These are phyloP conservation scores for Unio pictorum DNA, from an alignment of 2,888 invertebrate species.

Conservation along the genomic window DNA sequence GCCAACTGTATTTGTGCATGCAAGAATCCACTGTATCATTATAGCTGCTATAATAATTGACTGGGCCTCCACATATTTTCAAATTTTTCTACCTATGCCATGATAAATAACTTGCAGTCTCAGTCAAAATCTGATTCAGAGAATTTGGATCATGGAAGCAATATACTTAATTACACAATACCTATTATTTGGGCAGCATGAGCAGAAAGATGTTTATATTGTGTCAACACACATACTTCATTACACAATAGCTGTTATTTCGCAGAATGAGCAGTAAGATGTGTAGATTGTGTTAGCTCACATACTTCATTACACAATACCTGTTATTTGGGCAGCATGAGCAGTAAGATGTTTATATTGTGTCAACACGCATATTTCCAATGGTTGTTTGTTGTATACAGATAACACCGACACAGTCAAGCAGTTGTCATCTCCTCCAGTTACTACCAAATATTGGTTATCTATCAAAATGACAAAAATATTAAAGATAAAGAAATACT, in stretches of 20 bases:
- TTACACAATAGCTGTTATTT: too few species aligned
- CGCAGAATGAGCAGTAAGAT: too few species aligned
- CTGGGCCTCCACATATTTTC: too few species aligned
- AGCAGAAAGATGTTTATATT: constrained; percentile 24
- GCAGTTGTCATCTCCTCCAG: constrained; percentile 87
- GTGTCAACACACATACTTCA: too few species aligned
- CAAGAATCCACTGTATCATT: too few species aligned
- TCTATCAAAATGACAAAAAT: constrained; percentile 48
- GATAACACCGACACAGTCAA: constrained; percentile 25
- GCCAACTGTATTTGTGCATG: too few species aligned
- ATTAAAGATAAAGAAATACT: too few species aligned
- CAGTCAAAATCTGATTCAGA: not conserved
- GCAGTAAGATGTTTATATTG: constrained; percentile 24
- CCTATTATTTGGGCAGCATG: constrained; percentile 63
- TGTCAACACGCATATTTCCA: too few species aligned
- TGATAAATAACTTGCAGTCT: too few species aligned
- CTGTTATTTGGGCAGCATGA: constrained; percentile 62
- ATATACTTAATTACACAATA: constrained; percentile 10
- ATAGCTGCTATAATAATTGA: too few species aligned
- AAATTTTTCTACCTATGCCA: too few species aligned
- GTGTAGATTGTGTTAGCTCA: too few species aligned
- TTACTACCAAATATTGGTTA: constrained; percentile 76
- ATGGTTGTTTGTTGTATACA: not conserved
- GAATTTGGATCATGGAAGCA: not conserved
- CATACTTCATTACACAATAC: constrained; percentile 22